Conservation (phyloP, 2,888 invertebrate genomes). For the Heliconius erato region DNA sequence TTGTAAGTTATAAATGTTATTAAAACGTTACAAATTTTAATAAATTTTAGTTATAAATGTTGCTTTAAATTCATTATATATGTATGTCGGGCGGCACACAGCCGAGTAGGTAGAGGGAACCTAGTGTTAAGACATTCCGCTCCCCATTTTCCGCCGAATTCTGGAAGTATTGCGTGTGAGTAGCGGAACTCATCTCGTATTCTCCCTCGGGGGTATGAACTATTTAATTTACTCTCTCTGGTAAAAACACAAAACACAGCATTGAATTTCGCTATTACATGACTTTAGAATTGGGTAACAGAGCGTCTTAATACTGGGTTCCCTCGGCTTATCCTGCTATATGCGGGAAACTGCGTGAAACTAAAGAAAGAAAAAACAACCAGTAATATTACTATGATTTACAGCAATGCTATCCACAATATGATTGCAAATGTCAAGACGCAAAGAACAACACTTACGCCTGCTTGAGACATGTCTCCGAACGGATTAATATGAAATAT, state of each 20-base stretch:
- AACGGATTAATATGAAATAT: constrained; percentile 85
- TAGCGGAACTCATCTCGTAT: no score
- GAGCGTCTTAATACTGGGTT: not conserved
- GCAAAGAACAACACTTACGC: constrained; percentile 92
- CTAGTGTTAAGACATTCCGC: no score
- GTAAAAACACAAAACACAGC: not conserved
- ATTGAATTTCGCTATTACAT: not conserved
- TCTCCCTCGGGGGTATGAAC: no score
- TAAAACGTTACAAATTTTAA: no score
- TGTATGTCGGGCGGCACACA: no score
- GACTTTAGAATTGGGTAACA: not conserved
- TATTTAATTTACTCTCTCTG: not conserved
- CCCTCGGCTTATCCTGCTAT: not conserved
- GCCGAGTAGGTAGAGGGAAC: no score
- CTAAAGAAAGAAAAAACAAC: not conserved
- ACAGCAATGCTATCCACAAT: constrained; percentile 88
- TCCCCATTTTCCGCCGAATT: no score
- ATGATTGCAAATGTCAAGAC: constrained; percentile 95
- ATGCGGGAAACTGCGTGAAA: not conserved
- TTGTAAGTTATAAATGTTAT: no score
- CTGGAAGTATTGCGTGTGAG: no score
- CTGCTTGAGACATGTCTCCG: constrained; percentile 89
- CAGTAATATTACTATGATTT: not conserved
- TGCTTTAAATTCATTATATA: no score
- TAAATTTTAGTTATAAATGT: no score